Percentiles rank a stretch among this genome's conserved stretches.
Conservation (phyloP, 2,113 vertebrate species). For the Eubucco bourcierii region DNA sequence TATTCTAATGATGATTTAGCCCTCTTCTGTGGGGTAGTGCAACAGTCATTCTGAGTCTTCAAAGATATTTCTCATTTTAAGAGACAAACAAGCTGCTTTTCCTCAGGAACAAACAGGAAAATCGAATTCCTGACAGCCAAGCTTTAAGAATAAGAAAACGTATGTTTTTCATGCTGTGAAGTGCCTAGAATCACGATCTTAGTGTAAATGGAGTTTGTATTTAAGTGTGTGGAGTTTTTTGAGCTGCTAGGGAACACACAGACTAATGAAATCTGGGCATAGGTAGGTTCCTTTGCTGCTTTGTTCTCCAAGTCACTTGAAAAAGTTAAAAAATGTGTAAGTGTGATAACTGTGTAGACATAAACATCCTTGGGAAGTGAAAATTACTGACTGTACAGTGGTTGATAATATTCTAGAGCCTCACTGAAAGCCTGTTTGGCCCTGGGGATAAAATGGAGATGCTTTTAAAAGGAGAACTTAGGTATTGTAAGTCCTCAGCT, state of each 20-base stretch:
- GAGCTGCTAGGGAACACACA: neutral
- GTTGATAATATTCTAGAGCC: neutral
- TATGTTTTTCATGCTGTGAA: neutral
- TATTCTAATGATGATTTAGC: neutral
- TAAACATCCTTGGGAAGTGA: neutral
- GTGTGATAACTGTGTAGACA: neutral
- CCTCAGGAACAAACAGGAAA: neutral
- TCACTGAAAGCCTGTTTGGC: neutral
- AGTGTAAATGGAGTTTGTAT: neutral
- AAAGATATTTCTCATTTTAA: neutral
- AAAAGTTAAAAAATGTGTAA: neutral
- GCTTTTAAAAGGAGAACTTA: neutral
- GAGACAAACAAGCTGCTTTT: neutral
- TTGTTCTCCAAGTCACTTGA: neutral
- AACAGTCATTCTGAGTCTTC: neutral
- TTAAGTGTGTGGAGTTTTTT: neutral
- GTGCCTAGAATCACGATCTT: neutral
- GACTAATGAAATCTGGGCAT: neutral
- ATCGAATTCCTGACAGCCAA: neutral
- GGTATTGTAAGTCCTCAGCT: neutral
- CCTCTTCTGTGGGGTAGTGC: neutral
- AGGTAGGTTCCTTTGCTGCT: neutral
- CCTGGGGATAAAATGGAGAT: neutral
- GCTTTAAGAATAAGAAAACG: neutral
- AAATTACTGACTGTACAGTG: neutral